Percentiles rank a stretch among this genome's conserved stretches.
These are phyloP conservation scores for Atethmia centrago DNA, from an alignment of 2,888 invertebrate genomes.

Conservation along the genomic window DNA sequence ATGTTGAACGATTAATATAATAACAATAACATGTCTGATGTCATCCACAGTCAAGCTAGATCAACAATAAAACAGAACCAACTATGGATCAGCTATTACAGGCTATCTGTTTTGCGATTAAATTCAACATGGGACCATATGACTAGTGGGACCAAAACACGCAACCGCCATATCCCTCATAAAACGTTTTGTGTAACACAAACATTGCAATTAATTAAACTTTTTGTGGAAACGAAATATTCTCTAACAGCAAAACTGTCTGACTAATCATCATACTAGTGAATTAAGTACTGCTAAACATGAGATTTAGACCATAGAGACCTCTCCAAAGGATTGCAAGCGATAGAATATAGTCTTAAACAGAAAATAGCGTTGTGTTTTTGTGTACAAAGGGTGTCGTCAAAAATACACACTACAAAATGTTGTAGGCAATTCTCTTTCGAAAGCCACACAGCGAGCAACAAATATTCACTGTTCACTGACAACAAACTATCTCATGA, in stretches of 20 bases:
- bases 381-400: neutral
- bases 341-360: neutral
- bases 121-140: constrained; percentile 49
- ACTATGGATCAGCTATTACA: constrained; percentile 44
- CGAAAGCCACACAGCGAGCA: constrained; percentile 27
- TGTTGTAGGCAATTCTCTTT: neutral
- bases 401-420: constrained; percentile 4
- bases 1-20: constrained; percentile 71
- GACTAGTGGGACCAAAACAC: constrained; percentile 52
- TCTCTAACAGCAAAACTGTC: constrained; percentile 1
- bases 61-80: constrained; percentile 54
- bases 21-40: constrained; percentile 77
- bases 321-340: neutral
- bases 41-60: constrained; percentile 63
- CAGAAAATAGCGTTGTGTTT: constrained; percentile 1
- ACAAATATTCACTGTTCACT: constrained; percentile 37
- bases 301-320: neutral
- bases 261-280: neutral
- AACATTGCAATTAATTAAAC: constrained; percentile 21
- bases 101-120: constrained; percentile 56
- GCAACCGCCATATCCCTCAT: constrained; percentile 54
- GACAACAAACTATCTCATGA: constrained; percentile 51
- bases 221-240: constrained; percentile 33
- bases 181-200: constrained; percentile 32
- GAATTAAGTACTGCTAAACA: neutral